These are phyloP conservation scores for Furcifer pardalis DNA, from an alignment of 2,797 vertebrate genomes.

Conservation along the genomic window DNA sequence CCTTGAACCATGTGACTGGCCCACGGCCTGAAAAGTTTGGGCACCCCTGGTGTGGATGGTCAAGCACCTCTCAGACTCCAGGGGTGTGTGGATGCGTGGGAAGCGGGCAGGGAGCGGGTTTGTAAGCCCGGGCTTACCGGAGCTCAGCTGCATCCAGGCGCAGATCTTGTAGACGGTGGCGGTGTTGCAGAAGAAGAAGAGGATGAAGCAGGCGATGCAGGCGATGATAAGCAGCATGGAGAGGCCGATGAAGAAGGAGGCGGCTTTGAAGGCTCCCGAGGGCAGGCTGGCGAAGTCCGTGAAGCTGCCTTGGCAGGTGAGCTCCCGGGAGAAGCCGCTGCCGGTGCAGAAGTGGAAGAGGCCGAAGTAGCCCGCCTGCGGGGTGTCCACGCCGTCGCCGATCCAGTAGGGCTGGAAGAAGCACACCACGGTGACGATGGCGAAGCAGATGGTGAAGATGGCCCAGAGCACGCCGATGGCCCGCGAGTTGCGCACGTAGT, in stretches of 20 bases:
- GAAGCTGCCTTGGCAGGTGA: slow-evolving; percentile 93
- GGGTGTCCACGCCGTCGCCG: slow-evolving; percentile 93
- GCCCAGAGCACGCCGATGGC: slow-evolving; percentile 96
- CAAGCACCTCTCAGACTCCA: too few species aligned
- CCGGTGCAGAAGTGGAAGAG: slow-evolving; percentile 95
- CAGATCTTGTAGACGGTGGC: slow-evolving; percentile 98
- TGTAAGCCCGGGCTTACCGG: slow-evolving; percentile 79
- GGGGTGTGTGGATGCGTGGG: neutral
- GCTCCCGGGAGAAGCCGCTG: slow-evolving; percentile 87
- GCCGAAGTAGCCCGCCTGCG: slow-evolving; percentile 95
- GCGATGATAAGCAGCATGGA: slow-evolving; percentile 95
- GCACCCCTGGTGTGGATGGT: too few species aligned
- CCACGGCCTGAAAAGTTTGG: too few species aligned
- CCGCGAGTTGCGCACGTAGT: slow-evolving; percentile 95
- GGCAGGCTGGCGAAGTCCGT: slow-evolving; percentile 93
- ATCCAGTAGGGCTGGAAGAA: slow-evolving; percentile 99
- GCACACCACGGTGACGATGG: slow-evolving; percentile 94
- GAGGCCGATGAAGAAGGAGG: slow-evolving; percentile 94
- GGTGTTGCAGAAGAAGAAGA: slow-evolving; percentile 98
- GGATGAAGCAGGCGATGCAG: slow-evolving; percentile 93
- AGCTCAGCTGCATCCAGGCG: slow-evolving; percentile 95
- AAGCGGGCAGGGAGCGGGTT: neutral
- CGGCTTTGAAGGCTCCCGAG: slow-evolving; percentile 94
- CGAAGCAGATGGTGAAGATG: slow-evolving; percentile 97
- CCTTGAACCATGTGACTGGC: too few species aligned